Conservation (phyloP, 1,140 invertebrate species). For the Hermatobates lingyangjiaoensis region DNA sequence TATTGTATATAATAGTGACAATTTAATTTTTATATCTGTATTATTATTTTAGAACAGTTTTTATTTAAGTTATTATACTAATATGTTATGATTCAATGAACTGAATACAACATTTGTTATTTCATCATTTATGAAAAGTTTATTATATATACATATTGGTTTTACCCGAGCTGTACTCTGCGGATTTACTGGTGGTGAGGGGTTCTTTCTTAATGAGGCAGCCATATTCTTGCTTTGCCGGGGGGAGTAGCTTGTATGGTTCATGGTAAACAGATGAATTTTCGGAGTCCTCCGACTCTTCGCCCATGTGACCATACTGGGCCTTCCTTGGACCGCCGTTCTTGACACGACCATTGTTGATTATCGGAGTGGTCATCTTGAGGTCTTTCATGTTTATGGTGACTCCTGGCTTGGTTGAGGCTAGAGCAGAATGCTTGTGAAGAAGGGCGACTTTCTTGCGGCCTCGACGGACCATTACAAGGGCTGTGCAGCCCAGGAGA, state of each 20-base stretch:
- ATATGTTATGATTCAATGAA: too few relatives aligned
- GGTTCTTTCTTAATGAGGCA: constrained; percentile 30
- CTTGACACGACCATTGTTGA: constrained; percentile 32
- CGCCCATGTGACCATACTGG: constrained; percentile 27
- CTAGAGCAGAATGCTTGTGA: constrained; percentile 43
- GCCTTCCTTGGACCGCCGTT: constrained; percentile 6
- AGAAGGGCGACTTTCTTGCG: constrained; percentile 43
- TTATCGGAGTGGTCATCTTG: constrained; percentile 35
- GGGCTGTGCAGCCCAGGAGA: constrained; percentile 42
- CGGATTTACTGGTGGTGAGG: constrained; percentile 28
- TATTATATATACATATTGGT: too few relatives aligned
- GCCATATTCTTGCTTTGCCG: constrained; percentile 29
- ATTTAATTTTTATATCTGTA: too few relatives aligned
- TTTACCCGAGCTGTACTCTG: constrained; percentile 29
- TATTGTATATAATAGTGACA: too few relatives aligned
- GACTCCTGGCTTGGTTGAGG: constrained; percentile 26
- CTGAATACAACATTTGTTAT: too few relatives aligned
- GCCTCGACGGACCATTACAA: constrained; percentile 48
- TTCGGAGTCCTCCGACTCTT: constrained; percentile 36
- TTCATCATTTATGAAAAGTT: too few relatives aligned
- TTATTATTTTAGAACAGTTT: too few relatives aligned
- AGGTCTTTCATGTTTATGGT: constrained; percentile 48
- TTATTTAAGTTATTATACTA: too few relatives aligned
- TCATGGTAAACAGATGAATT: constrained; percentile 37
- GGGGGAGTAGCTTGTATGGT: constrained; percentile 34